Conservation (phyloP, 2,888 invertebrate species). For the Perdita meconis region DNA sequence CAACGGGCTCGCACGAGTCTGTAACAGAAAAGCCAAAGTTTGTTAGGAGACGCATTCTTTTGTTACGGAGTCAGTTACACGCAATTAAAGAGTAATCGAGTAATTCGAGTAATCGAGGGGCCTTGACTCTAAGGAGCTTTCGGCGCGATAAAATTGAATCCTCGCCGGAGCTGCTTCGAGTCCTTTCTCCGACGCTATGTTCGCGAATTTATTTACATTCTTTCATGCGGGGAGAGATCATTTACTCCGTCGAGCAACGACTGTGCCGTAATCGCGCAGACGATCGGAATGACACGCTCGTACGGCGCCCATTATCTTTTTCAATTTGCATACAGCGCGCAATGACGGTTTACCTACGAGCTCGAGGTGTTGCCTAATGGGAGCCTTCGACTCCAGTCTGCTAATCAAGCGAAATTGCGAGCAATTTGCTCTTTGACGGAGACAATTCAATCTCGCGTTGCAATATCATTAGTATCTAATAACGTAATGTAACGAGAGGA, state of each 20-base stretch:
- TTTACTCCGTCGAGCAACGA: constrained; percentile 56
- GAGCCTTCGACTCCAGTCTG: constrained; percentile 20
- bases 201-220: constrained; percentile 31
- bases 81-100: constrained; percentile 31
- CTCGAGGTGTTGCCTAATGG: constrained; percentile 37
- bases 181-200: constrained; percentile 1
- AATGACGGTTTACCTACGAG: constrained; percentile 39
- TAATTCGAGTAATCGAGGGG: constrained; percentile 10
- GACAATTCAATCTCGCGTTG: constrained; percentile 30
- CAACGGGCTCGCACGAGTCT: constrained; percentile 82
- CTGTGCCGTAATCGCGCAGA: constrained; percentile 42
- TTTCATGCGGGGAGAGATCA: constrained; percentile 14
- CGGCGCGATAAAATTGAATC: constrained; percentile 8
- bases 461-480: constrained; percentile 26
- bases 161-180: not conserved
- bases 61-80: not conserved
- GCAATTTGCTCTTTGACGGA: constrained; percentile 56
- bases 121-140: not conserved
- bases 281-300: constrained; percentile 51
- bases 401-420: constrained; percentile 54
- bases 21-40: constrained; percentile 72
- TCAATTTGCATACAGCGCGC: constrained; percentile 65
- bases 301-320: constrained; percentile 33
- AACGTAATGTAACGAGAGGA: not conserved
- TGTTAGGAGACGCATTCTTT: not conserved